Percentiles rank a stretch among this genome's conserved stretches.
Evolutionary conservation across 2,113 vertebrate species (phyloP).

Genomic region (Pituophis catenifer): DNA sequence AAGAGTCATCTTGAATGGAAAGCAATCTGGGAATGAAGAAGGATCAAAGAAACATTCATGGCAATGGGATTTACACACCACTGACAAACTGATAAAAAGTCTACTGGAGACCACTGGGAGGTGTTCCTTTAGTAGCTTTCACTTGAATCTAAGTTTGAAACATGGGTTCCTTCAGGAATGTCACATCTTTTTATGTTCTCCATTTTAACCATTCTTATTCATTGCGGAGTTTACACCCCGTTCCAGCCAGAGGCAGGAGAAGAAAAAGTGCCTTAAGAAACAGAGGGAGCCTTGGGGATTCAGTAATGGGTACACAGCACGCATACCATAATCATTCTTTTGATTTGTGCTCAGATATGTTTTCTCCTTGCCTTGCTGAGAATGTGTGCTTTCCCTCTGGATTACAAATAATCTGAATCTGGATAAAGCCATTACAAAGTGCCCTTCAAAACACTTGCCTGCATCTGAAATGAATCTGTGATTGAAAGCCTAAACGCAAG

Average conservation of each 20-base stretch:
- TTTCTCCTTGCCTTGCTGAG: slow-evolving; percentile 63
- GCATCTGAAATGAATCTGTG: slow-evolving; percentile 35
- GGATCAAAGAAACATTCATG: slow-evolving; percentile 15
- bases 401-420: slow-evolving; percentile 65
- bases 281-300: slow-evolving; percentile 65
- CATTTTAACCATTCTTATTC: slow-evolving; percentile 48
- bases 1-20: slow-evolving; percentile 53
- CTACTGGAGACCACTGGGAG: slow-evolving; percentile 27
- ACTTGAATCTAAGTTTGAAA: slow-evolving; percentile 46
- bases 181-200: slow-evolving; percentile 43
- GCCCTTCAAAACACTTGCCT: slow-evolving; percentile 56
- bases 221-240: slow-evolving; percentile 53
- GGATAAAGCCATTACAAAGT: slow-evolving; percentile 64
- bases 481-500: slow-evolving; percentile 42
- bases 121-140: slow-evolving; percentile 30
- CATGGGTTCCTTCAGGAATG: slow-evolving; percentile 41
- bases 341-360: slow-evolving; percentile 68
- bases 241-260: slow-evolving; percentile 49
- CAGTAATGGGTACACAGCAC: slow-evolving; percentile 46
- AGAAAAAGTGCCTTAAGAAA: slow-evolving; percentile 67
- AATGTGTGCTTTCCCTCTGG: slow-evolving; percentile 60
- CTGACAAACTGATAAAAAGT: slow-evolving; percentile 34
- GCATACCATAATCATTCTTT: slow-evolving; percentile 61
- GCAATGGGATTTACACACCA: slow-evolving; percentile 18
- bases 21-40: slow-evolving; percentile 30